phyloP scores from a whole-genome alignment of 2,888 invertebrate genomes.

The Drosophila planitibia region DNA sequence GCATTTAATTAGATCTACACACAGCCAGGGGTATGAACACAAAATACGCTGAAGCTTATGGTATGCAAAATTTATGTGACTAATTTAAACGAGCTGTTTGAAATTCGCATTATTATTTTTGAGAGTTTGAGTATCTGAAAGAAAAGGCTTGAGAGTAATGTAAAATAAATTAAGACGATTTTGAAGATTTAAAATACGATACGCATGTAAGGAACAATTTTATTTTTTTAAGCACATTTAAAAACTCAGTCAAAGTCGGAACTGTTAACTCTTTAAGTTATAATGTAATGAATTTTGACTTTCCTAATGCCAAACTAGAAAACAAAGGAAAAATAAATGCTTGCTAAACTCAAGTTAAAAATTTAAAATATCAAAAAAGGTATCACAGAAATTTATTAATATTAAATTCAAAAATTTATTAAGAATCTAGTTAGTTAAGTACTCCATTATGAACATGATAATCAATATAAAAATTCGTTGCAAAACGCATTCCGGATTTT shows the following conservation, averaged over 20 bases:
- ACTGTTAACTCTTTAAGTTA: background rate
- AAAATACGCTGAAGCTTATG: conserved; percentile 13
- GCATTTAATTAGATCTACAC: conserved; percentile 56
- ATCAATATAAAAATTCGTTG: background rate
- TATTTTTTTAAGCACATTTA: background rate
- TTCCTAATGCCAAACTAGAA: background rate
- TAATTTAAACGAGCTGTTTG: conserved; percentile 51
- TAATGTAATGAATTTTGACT: background rate
- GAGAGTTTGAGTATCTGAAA: background rate
- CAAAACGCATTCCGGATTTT: background rate
- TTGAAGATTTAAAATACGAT: conserved; percentile 5
- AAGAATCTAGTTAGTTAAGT: background rate
- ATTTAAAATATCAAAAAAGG: background rate
- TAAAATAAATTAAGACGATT: conserved; percentile 11
- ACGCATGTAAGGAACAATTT: background rate
- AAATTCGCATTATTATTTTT: conserved; percentile 34
- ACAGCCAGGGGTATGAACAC: conserved; percentile 8
- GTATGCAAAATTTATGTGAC: conserved; percentile 48
- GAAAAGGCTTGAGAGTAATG: conserved; percentile 17
- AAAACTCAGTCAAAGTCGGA: background rate
- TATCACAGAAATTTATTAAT: background rate
- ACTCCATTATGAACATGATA: background rate
- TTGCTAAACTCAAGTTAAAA: background rate
- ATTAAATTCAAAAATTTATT: background rate
- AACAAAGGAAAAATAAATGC: background rate